phyloP scores from a whole-genome alignment of 1,140 invertebrate species.

The Heliconius hewitsoni region DNA sequence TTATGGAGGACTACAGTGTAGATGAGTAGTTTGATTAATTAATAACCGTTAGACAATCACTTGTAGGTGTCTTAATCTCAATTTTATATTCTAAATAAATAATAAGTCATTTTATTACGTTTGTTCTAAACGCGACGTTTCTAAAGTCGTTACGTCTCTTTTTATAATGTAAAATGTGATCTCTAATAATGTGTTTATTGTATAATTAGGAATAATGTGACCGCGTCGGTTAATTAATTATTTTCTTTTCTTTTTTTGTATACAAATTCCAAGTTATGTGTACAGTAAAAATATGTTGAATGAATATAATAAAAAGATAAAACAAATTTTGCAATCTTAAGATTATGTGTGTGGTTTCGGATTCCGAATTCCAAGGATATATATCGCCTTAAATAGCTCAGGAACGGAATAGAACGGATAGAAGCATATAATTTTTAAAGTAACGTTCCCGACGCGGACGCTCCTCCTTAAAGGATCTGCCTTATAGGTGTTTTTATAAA shows the following conservation, averaged over 20 bases:
- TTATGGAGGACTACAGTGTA: constrained; percentile 14
- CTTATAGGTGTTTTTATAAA: constrained; percentile 79
- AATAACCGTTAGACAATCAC: constrained; percentile 42
- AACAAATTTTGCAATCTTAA: no score
- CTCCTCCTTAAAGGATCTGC: constrained; percentile 72
- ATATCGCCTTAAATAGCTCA: no score
- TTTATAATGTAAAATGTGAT: constrained; percentile 63
- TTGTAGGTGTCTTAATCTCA: constrained; percentile 54
- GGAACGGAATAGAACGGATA: no score
- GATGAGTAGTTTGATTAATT: constrained; percentile 19
- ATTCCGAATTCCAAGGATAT: no score
- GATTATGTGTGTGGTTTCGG: no score
- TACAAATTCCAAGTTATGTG: neutral
- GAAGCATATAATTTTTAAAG: neutral
- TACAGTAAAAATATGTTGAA: neutral
- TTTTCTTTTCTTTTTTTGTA: constrained; percentile 14
- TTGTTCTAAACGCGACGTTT: constrained; percentile 41
- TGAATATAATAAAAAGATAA: no score
- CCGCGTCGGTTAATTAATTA: constrained; percentile 49
- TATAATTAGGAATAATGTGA: constrained; percentile 59
- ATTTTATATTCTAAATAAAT: constrained; percentile 64
- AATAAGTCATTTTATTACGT: constrained; percentile 59
- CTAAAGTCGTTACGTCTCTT: constrained; percentile 47
- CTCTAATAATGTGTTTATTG: constrained; percentile 50
- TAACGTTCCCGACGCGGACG: constrained; percentile 50